These are phyloP conservation scores for Helogale parvula DNA, from an alignment of 2,113 vertebrate species.

Conservation along the genomic window DNA sequence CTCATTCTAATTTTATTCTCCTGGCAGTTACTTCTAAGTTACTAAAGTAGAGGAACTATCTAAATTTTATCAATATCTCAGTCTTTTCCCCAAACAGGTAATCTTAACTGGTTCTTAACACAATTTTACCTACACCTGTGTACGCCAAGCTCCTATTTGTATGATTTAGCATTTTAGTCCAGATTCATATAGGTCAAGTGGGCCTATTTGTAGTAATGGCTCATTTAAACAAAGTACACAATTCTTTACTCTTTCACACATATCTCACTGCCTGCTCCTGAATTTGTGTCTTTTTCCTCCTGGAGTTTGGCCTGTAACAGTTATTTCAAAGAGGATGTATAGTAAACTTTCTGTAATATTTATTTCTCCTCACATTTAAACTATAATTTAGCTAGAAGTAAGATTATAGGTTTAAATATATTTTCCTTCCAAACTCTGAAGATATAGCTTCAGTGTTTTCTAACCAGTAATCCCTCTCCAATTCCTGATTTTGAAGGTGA, in stretches of 20 bases:
- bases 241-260: not conserved
- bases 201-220: not conserved
- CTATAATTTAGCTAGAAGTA: not conserved
- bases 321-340: conserved; percentile 8
- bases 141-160: not conserved
- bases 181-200: not conserved
- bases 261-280: not conserved
- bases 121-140: not conserved
- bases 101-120: not conserved
- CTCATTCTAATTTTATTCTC: not conserved
- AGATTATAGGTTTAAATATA: not conserved
- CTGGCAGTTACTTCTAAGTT: not conserved
- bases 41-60: not conserved
- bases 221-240: not conserved
- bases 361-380: conserved; percentile 9
- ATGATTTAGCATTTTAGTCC: not conserved
- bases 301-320: not conserved
- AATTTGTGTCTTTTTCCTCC: not conserved
- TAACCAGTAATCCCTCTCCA: not conserved
- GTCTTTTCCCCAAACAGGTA: not conserved
- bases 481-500: not conserved
- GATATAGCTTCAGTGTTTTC: not conserved
- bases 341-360: conserved; percentile 16
- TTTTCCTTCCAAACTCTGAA: conserved; percentile 20
- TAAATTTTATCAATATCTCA: not conserved